Percentiles rank a stretch among this genome's conserved stretches.
Evolutionary conservation across 2,797 vertebrate species (phyloP).

Genomic region (Melopsittacus undulatus): DNA sequence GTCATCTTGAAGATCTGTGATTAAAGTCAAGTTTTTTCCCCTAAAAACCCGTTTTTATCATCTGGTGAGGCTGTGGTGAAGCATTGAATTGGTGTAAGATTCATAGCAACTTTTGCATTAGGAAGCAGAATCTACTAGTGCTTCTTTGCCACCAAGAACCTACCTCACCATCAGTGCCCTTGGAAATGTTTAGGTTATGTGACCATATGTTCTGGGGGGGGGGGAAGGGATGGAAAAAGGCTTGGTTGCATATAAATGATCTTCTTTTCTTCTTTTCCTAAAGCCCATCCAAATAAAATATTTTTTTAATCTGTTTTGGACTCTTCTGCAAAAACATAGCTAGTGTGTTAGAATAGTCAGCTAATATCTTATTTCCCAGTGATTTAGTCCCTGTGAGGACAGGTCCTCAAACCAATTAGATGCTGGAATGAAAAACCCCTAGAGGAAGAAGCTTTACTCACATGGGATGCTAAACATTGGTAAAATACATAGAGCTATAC

Average conservation of each 20-base stretch:
- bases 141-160: not conserved
- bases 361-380: not conserved
- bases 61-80: not conserved
- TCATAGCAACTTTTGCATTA: not conserved
- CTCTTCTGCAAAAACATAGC: not conserved
- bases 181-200: not conserved
- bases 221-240: not conserved
- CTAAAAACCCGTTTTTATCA: slow-evolving; percentile 16
- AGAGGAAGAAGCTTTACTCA: not conserved
- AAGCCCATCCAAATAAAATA: not conserved
- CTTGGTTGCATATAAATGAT: not conserved
- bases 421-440: not conserved
- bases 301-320: not conserved
- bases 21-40: slow-evolving; percentile 40
- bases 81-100: not conserved
- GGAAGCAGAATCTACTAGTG: not conserved
- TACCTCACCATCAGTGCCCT: not conserved
- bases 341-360: not conserved
- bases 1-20: slow-evolving; percentile 51
- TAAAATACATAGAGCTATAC: not conserved
- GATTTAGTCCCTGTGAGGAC: not conserved
- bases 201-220: not conserved
- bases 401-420: not conserved
- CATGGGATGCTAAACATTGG: not conserved
- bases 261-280: not conserved